Conservation (phyloP, 2,797 vertebrate species). For the Semotilus atromaculatus region DNA sequence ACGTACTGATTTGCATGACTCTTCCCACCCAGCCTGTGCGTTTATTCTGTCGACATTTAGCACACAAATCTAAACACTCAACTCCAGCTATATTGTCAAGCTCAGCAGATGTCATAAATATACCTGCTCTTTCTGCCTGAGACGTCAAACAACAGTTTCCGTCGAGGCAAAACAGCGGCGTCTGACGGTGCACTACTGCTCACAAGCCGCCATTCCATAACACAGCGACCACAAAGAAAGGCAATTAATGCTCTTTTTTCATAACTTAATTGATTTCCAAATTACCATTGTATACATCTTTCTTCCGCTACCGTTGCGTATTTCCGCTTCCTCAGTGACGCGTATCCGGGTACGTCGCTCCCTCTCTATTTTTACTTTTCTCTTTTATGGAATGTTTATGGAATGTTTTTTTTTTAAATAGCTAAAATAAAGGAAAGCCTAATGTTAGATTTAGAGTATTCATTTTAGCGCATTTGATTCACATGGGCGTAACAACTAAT, state of each 20-base stretch:
- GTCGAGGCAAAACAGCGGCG: slow-evolving; percentile 24
- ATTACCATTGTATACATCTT: slow-evolving; percentile 70
- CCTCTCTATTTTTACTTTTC: slow-evolving; percentile 40
- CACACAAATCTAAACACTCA: slow-evolving; percentile 15
- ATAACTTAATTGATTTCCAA: slow-evolving; percentile 86
- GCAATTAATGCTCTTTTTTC: slow-evolving; percentile 86
- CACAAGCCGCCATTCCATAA: slow-evolving; percentile 80
- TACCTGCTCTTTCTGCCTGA: slow-evolving; percentile 59
- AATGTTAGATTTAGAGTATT: background rate
- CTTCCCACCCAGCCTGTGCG: background rate
- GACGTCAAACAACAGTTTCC: slow-evolving; percentile 47
- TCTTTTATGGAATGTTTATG: background rate
- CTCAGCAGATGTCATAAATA: slow-evolving; percentile 62
- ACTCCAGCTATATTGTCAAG: slow-evolving; percentile 61
- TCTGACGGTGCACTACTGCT: slow-evolving; percentile 59
- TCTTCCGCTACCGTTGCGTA: slow-evolving; percentile 59
- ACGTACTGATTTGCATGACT: background rate
- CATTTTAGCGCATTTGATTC: background rate
- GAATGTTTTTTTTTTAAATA: background rate
- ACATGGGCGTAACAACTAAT: background rate
- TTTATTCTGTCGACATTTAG: background rate
- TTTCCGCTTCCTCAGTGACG: slow-evolving; percentile 74
- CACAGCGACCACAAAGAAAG: slow-evolving; percentile 82
- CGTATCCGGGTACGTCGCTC: slow-evolving; percentile 58
- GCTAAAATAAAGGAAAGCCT: background rate